Evolutionary conservation across 2,113 vertebrate species (phyloP), one percentile per base, ranked within the genome.

Genomic region (Macquaria ambigua): DNA sequence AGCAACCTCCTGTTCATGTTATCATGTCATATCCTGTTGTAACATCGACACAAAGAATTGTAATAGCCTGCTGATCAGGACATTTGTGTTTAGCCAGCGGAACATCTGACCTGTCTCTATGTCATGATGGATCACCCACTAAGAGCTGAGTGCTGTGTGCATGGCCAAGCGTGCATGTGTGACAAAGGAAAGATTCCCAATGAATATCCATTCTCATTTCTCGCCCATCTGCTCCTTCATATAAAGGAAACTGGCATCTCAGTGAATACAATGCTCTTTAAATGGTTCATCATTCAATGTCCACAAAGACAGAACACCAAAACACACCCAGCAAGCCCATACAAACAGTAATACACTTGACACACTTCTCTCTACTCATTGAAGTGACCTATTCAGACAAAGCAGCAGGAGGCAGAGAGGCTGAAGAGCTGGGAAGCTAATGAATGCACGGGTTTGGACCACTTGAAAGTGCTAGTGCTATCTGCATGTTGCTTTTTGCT

Each of bases 51-150:
- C 55, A 87, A 84, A 79, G 81, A 80, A 83, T 66, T 66, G 64
- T 66, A 85, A 84, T 68, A 89, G 85, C 74, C 61, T 8, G 39
- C 63, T 87, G 87, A 94, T 93, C 73, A 78, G 89, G 86, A 89
- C 83, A 82, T 91, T 86, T 91, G 87, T 90, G 89, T 88, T 91
- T 71, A 91, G 92, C 85, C 88, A 84, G 90, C 11, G 89, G 87
- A 95, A 87, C 92, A 88, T 89, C 92, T 93, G 93, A 95, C 93
- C 90, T 87, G 92, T 92, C 90, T 91, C 82, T 28, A 71, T 82
- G 91, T 88, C 89, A 87, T 94, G 94, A 95, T 94, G 92, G 94
- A 95, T 95, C 93, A 92, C 92, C 93, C 89, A 79, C 85, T 80
- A 87, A 79, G 83, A 87, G 81, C 73, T 75, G 82, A 90, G 74